Percentiles rank a stretch among this genome's conserved stretches.
phyloP scores from a whole-genome alignment of 2,113 vertebrate genomes.

The Miniopterus natalensis region DNA sequence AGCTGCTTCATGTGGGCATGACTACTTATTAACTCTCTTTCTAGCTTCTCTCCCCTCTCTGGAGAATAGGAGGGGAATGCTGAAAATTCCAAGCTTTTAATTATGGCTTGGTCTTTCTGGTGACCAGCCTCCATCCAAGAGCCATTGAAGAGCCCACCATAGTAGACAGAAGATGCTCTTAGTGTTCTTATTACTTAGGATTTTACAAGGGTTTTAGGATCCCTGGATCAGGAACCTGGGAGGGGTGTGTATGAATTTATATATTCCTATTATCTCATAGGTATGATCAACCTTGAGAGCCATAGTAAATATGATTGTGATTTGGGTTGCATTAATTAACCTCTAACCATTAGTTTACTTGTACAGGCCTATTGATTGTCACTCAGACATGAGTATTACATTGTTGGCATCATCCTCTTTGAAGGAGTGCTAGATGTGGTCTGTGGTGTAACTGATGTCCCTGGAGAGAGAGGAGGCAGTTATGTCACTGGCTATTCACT shows the following conservation, averaged over 20 bases:
- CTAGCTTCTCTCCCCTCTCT: neutral
- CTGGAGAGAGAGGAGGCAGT: neutral
- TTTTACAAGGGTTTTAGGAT: neutral
- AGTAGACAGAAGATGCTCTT: neutral
- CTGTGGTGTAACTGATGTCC: neutral
- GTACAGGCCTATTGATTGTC: neutral
- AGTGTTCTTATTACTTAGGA: neutral
- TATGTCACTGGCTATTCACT: conserved; percentile 28
- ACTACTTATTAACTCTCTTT: neutral
- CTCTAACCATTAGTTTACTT: conserved; percentile 21
- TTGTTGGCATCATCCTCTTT: conserved; percentile 28
- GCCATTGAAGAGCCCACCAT: neutral
- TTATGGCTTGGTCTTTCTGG: neutral
- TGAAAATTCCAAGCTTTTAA: neutral
- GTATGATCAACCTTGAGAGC: conserved; percentile 32
- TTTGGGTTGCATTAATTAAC: conserved; percentile 46
- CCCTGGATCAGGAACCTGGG: neutral
- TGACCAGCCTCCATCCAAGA: neutral
- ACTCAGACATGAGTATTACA: neutral
- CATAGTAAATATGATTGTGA: conserved; percentile 6
- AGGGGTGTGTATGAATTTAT: neutral
- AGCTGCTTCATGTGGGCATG: neutral
- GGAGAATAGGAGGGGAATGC: neutral
- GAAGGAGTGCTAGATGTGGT: neutral
- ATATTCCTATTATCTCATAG: neutral